Evolutionary conservation across 2,888 invertebrate genomes (phyloP), one percentile per base, ranked within the genome.

Genomic region (Plebejus anna): DNA sequence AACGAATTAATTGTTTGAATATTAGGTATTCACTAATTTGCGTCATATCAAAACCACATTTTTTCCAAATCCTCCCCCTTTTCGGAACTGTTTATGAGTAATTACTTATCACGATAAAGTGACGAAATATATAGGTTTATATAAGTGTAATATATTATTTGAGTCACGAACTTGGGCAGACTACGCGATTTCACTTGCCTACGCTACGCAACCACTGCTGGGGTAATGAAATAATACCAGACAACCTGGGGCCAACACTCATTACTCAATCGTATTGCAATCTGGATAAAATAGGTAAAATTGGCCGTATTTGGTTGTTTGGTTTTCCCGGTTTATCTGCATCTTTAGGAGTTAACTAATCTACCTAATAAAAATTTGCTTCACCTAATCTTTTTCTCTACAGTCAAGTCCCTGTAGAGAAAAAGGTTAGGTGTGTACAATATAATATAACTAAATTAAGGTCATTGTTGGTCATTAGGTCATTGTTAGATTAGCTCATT

Each of bases 161-260:
- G 28, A 73, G 73, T 73, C 73, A 73, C 73, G 73, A 55, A 51
- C 73, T 51, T 73, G 32, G 51, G 55, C 73, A 73, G 73, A 73
- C 55, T 73, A 73, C 73, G 73, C 73, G 73, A 73, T 73, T 73
- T 73, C 73, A 73, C 73, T 73, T 73, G 51, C 32, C 51, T 36
- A 73, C 55, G 73, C 73, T 51, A 73, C 73, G 66, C 28, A 73
- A 32, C 47, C 28, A 73, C 1, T 28, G 32, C 32, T 51, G 51
- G 42, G 47, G 72, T 55, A 73, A 73, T 51, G 55, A 73, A 73
- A 73, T 51, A 51, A 28, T 13, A 28, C 32, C 66, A 66, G 66
- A 66, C 66, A 66, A 36, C 66, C 66, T 16, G 66, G 66, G 13
- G 66, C 66, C 13, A 66, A 16, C 28, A 28, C 66, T 66, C 16